Base-by-base conservation (phyloP, 2,888 invertebrate species). In the Lathronympha strigana region DNA sequence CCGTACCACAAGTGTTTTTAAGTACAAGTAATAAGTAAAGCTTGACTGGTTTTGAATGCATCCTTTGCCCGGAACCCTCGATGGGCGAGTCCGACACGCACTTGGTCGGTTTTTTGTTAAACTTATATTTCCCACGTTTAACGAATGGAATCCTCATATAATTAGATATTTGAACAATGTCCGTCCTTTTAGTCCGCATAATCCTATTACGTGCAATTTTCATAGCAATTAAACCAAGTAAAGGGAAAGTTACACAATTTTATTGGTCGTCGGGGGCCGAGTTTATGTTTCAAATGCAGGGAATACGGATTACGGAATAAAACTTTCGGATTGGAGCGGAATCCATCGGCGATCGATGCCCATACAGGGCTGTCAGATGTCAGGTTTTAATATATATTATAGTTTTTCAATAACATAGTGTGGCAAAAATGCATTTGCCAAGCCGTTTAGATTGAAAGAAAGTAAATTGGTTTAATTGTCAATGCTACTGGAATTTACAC, bases 261-360 rank as follows among this genome's bases (percentile, higher is more conserved):
- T 58, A 64, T 58, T 43, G 51, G 40, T 36, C 43, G 36, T 51
- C 51, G 36, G 64, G 57, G 64, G 58, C 33, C 57, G 40, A 21
- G 63, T 63, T 55, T 58, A 58, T 58, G 64, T 58, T 64, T 64
- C 36, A 33, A 58, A 58, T 51, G 51, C 58, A 53, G 64, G 43
- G 51, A 51, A 57, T 64, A 43, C 40, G 54, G 38, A 61, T 66
- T 66, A 61, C 69, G 76, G 70, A 78, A 75, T 78, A 76, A 81
- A 88, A 87, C 81, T 87, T 86, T 76, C 68, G 68, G 72, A 78
- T 79, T 77, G 77, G 74, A 77, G 79, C 81, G 66, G 71, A 83
- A 86, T 87, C 82, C 78, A 79, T 79, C 77, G 81, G 71, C 82
- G 82, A 87, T 87, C 86, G 87, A 83, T 85, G 86, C 79, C 73